Conservation (phyloP, 2,113 vertebrate species). For the Neotoma lepida region DNA sequence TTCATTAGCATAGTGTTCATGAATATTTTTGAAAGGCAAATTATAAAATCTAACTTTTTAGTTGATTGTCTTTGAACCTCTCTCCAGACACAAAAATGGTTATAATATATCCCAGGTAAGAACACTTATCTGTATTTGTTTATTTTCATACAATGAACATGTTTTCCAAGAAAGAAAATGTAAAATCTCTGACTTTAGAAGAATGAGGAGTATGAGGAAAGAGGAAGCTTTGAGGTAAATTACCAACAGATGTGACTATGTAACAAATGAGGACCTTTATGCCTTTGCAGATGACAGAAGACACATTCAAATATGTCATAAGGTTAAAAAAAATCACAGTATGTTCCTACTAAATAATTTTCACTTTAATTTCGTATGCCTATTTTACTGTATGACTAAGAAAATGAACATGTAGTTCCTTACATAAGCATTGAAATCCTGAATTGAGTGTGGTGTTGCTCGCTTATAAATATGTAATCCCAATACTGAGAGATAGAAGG, state of each 20-base stretch:
- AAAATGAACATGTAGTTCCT: not conserved
- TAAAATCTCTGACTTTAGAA: not conserved
- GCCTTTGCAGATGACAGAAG: not conserved
- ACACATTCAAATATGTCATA: not conserved
- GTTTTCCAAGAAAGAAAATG: not conserved
- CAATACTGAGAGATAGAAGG: not conserved
- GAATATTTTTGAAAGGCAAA: constrained; percentile 34
- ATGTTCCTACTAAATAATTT: not conserved
- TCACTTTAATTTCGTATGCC: not conserved
- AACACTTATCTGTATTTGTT: not conserved
- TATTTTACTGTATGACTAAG: constrained; percentile 18
- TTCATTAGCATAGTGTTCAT: not conserved
- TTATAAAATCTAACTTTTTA: not conserved
- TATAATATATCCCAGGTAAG: not conserved
- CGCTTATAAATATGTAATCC: not conserved
- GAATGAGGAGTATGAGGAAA: not conserved
- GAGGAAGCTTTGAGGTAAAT: not conserved
- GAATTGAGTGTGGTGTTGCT: not conserved
- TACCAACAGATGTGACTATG: not conserved
- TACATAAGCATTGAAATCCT: not conserved
- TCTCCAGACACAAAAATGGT: not conserved
- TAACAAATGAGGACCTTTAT: not conserved
- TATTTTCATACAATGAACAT: not conserved
- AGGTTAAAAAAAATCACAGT: constrained; percentile 34
- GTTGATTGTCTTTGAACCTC: constrained; percentile 36